These are phyloP conservation scores for Dasypogon diadema DNA, from an alignment of 2,888 invertebrate species.

Conservation along the genomic window DNA sequence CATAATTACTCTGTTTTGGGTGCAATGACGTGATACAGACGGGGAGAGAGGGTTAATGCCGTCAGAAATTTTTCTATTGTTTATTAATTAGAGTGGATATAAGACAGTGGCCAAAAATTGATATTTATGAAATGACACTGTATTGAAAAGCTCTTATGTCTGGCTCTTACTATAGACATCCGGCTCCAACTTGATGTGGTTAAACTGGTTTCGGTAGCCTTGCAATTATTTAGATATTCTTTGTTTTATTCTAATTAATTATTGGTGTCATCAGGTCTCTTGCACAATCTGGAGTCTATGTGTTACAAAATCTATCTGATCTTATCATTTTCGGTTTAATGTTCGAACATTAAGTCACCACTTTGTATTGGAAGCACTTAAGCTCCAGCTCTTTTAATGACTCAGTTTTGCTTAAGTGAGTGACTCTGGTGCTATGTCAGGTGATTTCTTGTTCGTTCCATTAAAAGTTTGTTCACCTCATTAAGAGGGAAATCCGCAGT, in stretches of 20 bases:
- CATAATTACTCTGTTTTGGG: background rate
- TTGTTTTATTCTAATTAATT: background rate
- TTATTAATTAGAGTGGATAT: background rate
- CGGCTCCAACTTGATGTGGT: background rate
- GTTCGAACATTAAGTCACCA: too few relatives aligned
- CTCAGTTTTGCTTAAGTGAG: too few relatives aligned
- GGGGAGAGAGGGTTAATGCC: background rate
- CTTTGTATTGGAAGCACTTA: too few relatives aligned
- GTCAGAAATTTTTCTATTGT: background rate
- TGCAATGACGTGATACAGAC: background rate
- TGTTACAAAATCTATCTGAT: background rate
- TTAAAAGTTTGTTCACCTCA: too few relatives aligned
- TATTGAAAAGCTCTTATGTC: background rate
- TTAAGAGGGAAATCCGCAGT: too few relatives aligned
- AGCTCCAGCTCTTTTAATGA: too few relatives aligned
- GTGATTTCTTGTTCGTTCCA: too few relatives aligned
- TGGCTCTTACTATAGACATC: background rate
- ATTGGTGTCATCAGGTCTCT: background rate
- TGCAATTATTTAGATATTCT: background rate
- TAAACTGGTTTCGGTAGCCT: background rate
- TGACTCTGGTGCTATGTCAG: too few relatives aligned
- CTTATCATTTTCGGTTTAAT: too few relatives aligned
- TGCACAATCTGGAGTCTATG: background rate
- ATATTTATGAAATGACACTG: background rate
- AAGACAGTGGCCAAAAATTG: background rate